phyloP scores from a whole-genome alignment of 2,113 vertebrate genomes.

The Lipotes vexillifer region DNA sequence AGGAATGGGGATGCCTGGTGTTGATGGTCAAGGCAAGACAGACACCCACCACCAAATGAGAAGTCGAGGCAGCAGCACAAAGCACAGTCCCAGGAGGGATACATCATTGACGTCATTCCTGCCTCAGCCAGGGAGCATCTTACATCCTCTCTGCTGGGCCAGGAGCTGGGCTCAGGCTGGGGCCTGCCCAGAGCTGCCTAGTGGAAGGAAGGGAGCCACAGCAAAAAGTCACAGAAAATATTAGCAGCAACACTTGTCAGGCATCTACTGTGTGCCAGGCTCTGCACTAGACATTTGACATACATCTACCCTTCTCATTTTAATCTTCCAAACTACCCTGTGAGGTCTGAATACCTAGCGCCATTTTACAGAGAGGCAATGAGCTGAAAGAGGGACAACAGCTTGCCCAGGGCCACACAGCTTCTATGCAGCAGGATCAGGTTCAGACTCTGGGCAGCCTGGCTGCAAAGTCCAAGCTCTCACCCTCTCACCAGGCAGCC shows the following conservation, averaged over 20 bases:
- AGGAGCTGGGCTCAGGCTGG: not conserved
- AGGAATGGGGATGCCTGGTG: not conserved
- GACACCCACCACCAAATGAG: not conserved
- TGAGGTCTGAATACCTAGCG: not conserved
- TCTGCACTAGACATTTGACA: not conserved
- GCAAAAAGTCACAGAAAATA: not conserved
- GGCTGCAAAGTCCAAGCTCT: not conserved
- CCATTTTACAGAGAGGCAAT: not conserved
- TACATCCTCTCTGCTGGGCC: not conserved
- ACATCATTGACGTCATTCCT: rapidly evolving
- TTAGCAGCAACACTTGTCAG: not conserved
- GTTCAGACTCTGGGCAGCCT: not conserved
- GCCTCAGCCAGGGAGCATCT: not conserved
- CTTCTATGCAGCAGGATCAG: not conserved
- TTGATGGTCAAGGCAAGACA: not conserved
- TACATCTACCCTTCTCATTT: not conserved
- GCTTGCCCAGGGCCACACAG: not conserved
- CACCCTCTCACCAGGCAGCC: not conserved
- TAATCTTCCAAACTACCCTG: not conserved
- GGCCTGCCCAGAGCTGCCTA: not conserved
- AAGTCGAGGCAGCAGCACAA: rapidly evolving
- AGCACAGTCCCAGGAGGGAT: not conserved
- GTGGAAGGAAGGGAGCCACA: not conserved
- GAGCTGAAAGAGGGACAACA: rapidly evolving
- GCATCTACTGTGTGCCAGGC: not conserved